These are phyloP conservation scores for Drepanosiphum platanoidis DNA, from an alignment of 2,888 invertebrate species.

Conservation along the genomic window DNA sequence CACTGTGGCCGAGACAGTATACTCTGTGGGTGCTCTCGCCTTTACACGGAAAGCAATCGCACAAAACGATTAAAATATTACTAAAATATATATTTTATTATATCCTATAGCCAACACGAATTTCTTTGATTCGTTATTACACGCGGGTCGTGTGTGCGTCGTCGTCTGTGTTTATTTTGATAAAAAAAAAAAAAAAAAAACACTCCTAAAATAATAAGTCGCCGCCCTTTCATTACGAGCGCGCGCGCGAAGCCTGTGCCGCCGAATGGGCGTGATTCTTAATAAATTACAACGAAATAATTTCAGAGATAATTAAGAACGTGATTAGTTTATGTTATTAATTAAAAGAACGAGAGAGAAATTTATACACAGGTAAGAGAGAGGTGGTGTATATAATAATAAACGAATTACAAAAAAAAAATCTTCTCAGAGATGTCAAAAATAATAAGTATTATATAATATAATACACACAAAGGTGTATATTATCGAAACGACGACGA, in stretches of 20 bases:
- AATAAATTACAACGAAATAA: slow-evolving; percentile 37
- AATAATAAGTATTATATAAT: no score
- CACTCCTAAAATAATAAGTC: not conserved
- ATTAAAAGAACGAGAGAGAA: not conserved
- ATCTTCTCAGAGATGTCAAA: not conserved
- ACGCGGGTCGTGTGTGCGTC: not conserved
- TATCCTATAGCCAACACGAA: not conserved
- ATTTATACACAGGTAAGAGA: not conserved
- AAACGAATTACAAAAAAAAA: slow-evolving; percentile 19
- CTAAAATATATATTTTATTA: no score
- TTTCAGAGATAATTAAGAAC: slow-evolving; percentile 48
- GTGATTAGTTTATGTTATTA: slow-evolving; percentile 48
- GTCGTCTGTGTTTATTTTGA: not conserved
- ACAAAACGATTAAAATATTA: not conserved
- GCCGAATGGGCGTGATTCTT: slow-evolving; percentile 44
- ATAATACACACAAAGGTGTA: no score
- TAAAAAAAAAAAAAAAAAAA: not conserved
- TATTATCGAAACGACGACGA: no score
- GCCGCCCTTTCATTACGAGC: slow-evolving; percentile 42
- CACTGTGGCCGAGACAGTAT: no score
- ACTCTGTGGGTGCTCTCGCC: not conserved
- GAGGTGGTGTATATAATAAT: not conserved
- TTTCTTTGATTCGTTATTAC: slow-evolving; percentile 21
- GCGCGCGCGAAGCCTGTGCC: no score
- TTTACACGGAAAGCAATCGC: not conserved